A percentile compares a stretch with the other conserved stretches of the same genome.
Evolutionary conservation across 2,113 vertebrate species (phyloP).

Genomic region (Lutjanus erythropterus): DNA sequence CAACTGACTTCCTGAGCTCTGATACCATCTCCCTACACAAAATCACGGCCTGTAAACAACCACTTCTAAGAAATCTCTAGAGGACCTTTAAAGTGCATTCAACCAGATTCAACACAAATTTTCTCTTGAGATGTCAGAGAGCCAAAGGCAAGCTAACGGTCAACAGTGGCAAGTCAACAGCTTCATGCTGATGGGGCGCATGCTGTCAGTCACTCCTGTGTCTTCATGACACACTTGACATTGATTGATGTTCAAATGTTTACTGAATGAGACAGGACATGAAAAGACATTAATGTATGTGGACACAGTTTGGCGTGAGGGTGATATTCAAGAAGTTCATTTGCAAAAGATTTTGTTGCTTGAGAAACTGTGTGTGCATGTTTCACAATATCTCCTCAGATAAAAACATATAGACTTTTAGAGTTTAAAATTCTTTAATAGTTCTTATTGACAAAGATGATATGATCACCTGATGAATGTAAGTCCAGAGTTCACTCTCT

Average conservation of each 20-base stretch:
- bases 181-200: neutral
- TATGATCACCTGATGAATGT: neutral
- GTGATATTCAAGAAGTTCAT: neutral
- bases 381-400: neutral
- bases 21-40: slow-evolving; percentile 78
- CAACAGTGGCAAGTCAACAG: slow-evolving; percentile 20
- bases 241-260: neutral
- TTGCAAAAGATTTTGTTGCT: neutral
- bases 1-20: slow-evolving; percentile 76
- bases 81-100: slow-evolving; percentile 73
- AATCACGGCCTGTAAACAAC: slow-evolving; percentile 73
- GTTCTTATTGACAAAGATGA: neutral
- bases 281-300: neutral
- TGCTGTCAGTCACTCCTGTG: neutral
- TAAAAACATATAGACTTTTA: no score
- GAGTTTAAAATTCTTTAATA: neutral
- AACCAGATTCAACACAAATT: slow-evolving; percentile 57
- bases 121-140: slow-evolving; percentile 55
- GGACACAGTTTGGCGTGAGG: neutral
- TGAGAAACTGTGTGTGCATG: neutral
- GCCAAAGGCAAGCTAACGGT: slow-evolving; percentile 33
- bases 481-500: neutral
- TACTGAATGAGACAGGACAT: neutral
- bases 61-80: slow-evolving; percentile 58
- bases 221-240: neutral